These are phyloP conservation scores for Urophycis tenuis DNA, from an alignment of 2,797 vertebrate species.

Conservation along the genomic window DNA sequence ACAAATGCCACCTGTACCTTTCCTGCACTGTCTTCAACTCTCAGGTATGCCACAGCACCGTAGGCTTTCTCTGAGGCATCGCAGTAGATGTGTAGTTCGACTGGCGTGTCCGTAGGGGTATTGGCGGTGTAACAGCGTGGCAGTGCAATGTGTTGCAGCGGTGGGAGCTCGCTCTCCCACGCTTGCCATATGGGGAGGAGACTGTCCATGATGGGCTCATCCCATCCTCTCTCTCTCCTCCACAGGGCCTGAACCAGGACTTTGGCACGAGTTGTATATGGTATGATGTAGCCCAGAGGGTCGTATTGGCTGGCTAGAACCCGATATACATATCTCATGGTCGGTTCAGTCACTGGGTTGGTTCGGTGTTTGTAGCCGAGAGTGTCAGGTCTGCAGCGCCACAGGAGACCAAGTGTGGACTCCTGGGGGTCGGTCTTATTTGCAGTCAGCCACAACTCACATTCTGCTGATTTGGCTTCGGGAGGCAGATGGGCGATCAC, in stretches of 20 bases:
- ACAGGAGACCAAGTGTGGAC: background rate
- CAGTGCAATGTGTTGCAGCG: background rate
- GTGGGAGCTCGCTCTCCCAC: constrained; percentile 1
- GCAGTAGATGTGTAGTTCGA: no score
- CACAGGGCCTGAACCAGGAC: constrained; percentile 8
- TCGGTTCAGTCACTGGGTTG: background rate
- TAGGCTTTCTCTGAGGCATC: background rate
- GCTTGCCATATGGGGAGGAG: no score
- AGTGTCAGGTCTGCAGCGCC: background rate
- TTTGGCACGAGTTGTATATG: background rate
- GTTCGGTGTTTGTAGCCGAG: background rate
- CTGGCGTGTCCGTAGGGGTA: no score
- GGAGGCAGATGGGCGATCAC: background rate
- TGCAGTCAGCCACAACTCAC: background rate
- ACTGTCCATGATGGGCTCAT: constrained; percentile 11
- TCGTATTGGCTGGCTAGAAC: constrained; percentile 10
- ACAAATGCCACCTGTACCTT: no score
- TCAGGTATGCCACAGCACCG: no score
- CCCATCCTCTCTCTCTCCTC: constrained; percentile 8
- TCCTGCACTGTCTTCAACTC: no score
- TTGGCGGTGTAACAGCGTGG: background rate
- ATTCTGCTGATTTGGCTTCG: background rate
- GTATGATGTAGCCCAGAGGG: constrained; percentile 10
- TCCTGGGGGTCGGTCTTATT: background rate
- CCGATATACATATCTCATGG: background rate